Evolutionary conservation across 2,113 vertebrate species (phyloP).

Genomic region (Cygnus buccinator): DNA sequence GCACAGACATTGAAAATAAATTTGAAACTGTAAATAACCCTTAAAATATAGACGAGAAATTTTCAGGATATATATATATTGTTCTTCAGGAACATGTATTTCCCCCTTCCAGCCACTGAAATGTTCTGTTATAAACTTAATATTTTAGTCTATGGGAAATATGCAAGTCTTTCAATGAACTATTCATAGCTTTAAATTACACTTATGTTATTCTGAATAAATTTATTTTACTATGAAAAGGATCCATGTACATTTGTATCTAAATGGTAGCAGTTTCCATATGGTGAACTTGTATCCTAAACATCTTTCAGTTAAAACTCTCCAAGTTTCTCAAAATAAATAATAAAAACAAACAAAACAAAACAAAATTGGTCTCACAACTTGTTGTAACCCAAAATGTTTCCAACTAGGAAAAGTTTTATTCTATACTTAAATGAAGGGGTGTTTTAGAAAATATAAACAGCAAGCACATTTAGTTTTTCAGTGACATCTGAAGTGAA

Average conservation of each 20-base stretch:
- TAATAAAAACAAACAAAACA: neutral
- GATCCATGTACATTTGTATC: neutral
- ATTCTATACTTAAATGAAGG: neutral
- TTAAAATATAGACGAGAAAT: neutral
- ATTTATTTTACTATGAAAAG: neutral
- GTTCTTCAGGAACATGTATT: neutral
- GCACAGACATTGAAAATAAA: neutral
- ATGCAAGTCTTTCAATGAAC: neutral
- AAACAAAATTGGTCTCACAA: neutral
- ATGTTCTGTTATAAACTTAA: neutral
- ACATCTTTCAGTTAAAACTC: neutral
- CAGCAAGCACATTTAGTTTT: neutral
- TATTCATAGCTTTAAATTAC: neutral
- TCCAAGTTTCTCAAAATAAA: neutral
- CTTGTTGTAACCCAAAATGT: neutral
- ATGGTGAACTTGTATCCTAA: neutral
- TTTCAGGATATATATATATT: neutral
- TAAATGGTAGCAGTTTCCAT: neutral
- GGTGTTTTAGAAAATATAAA: neutral
- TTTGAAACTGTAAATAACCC: neutral
- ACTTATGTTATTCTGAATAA: neutral
- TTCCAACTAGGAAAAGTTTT: neutral
- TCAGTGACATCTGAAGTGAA: neutral
- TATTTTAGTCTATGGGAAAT: neutral
- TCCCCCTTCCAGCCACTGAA: neutral